Base-by-base conservation (phyloP, 2,888 invertebrate genomes). In the Endomychus coccineus region DNA sequence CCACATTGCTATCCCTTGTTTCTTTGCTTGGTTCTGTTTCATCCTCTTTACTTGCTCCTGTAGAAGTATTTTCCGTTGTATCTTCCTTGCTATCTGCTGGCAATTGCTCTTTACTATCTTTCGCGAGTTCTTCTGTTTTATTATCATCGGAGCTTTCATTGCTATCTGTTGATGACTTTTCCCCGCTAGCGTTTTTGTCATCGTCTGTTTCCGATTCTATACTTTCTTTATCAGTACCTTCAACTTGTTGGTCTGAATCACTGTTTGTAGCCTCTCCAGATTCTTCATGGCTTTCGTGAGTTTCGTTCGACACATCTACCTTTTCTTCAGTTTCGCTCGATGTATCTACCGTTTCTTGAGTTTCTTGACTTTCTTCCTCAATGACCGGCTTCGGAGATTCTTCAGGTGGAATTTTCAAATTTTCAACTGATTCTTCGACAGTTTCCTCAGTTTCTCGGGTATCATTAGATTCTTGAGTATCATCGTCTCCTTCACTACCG, bases 401-500 rank as follows among this genome's bases (percentile, higher is more conserved):
- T n/a, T n/a, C n/a, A n/a, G n/a, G n/a, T n/a, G n/a, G n/a, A n/a
- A n/a, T n/a, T n/a, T n/a, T n/a, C n/a, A n/a, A n/a, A n/a, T n/a
- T n/a, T 28, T 24, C 7, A 5, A 17, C n/a, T 17, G 22, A 10
- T 22, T 37, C 19, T 15, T 27, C 16, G 3, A 6, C 14, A 9
- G 27, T 27, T 19, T 7, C 33, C 4, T 25, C 36, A 27, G 27
- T 15, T 27, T 35, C 39, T 27, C 25, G 40, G 15, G 23, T 27
- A 10, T 27, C 40, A 33, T 36, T 14, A 9, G 28, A 6, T 34
- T 42, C 44, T 7, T 31, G 19, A 28, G 36, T 32, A 13, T 38
- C 27, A 24, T 44, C 45, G 22, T 35, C 40, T 24, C 39, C 43
- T 27, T 45, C 40, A 10, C n/a, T 39, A n/a, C 44, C 36, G 11